phyloP scores from a whole-genome alignment of 37 sponge, comb jelly and placozoan genomes.

The Crambe crambe region DNA sequence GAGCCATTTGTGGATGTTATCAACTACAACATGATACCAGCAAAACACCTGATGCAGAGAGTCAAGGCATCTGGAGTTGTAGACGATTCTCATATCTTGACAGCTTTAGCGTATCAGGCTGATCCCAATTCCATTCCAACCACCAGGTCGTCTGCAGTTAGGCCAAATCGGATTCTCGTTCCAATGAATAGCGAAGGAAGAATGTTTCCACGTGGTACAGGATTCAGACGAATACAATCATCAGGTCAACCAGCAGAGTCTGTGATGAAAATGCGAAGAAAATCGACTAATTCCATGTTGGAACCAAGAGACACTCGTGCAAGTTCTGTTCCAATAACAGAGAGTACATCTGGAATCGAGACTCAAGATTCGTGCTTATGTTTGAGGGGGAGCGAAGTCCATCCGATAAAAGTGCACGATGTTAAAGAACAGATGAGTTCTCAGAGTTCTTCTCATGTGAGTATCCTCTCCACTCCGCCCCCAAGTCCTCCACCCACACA shows the following conservation, averaged over 20 bases:
- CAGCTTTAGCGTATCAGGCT: conserved; percentile 92
- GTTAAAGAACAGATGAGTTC: conserved; percentile 10
- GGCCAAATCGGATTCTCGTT: too few relatives aligned
- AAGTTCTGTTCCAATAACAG: background rate
- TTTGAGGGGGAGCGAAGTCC: background rate
- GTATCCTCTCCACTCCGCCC: conserved; percentile 7
- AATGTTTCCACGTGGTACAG: background rate
- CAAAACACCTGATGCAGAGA: conserved; percentile 81
- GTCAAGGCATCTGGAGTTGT: conserved; percentile 81
- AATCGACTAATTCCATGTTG: background rate
- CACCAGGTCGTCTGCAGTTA: background rate
- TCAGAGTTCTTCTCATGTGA: conserved; percentile 2
- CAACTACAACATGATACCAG: conserved; percentile 82
- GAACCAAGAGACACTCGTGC: background rate
- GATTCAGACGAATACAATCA: conserved; percentile 30
- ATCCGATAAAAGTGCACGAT: conserved; percentile 15
- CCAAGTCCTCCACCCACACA: conserved; percentile 6
- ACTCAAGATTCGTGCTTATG: background rate
- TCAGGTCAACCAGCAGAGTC: conserved; percentile 13
- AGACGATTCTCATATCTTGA: conserved; percentile 77
- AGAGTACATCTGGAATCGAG: background rate
- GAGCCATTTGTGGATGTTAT: conserved; percentile 87
- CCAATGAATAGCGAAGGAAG: background rate
- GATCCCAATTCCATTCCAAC: conserved; percentile 85
- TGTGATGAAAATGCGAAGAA: too few relatives aligned